Percentiles rank a stretch among this genome's conserved stretches.
These are phyloP conservation scores for Rhinatrema bivittatum DNA, from an alignment of 2,797 vertebrate species.

Conservation along the genomic window DNA sequence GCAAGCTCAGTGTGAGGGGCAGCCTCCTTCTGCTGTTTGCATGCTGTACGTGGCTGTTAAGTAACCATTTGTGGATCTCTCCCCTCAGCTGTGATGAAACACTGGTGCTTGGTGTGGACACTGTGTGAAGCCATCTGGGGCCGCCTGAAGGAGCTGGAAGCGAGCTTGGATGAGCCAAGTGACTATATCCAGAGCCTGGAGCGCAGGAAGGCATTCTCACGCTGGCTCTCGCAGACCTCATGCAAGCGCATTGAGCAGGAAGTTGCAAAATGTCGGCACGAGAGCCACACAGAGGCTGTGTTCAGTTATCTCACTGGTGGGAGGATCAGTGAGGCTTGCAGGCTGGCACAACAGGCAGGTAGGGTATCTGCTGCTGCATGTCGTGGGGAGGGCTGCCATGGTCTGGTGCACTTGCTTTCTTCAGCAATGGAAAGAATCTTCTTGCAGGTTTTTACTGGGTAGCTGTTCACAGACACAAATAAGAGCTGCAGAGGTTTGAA, in stretches of 20 bases:
- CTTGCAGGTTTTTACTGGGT: too few relatives aligned
- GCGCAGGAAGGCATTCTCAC: slow-evolving; percentile 73
- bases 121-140: slow-evolving; percentile 88
- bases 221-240: slow-evolving; percentile 73
- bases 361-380: not conserved
- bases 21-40: accelerated
- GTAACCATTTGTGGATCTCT: not conserved
- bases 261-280: slow-evolving; percentile 49
- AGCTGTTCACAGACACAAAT: too few relatives aligned
- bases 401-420: not conserved
- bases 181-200: slow-evolving; percentile 72
- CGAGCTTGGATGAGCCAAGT: slow-evolving; percentile 22
- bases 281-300: slow-evolving; percentile 63
- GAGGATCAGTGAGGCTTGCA: slow-evolving; percentile 80
- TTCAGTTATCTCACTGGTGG: slow-evolving; percentile 89
- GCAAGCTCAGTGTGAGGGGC: not conserved
- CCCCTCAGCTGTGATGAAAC: slow-evolving; percentile 55
- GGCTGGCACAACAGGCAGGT: slow-evolving; percentile 79
- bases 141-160: slow-evolving; percentile 49
- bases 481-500: too few relatives aligned
- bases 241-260: slow-evolving; percentile 69
- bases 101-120: slow-evolving; percentile 84
- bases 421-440: too few relatives aligned
- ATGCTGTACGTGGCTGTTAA: accelerated
- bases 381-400: not conserved